Base-by-base conservation (phyloP, 2,888 invertebrate species). In the Clusia tigrina region DNA sequence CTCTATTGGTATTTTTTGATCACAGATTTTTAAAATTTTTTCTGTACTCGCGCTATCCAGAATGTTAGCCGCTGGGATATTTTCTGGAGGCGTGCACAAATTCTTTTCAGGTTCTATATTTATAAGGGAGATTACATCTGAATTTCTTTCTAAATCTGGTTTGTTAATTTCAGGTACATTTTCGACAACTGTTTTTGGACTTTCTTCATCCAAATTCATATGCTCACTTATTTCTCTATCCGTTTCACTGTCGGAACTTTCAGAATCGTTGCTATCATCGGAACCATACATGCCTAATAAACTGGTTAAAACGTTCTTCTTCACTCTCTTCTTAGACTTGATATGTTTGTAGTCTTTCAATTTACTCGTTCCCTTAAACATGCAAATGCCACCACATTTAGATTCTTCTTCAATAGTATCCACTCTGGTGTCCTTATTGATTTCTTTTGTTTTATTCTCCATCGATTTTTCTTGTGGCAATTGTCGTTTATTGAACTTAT, bases 261-360 rank as follows among this genome's bases (percentile, higher is more conserved):
- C 38, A n/a, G n/a, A n/a, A 51, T 38, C 24, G 5, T 64, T 58
- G 3, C 3, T 62, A 2, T 76, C 76, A 46, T 79, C 81, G 0
- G 81, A 77, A 0, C 81, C 84, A 55, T 84, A 84, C 74, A 82
- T 78, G 2, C 78, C 81, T 6, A 83, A 58, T 18, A 84, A 60
- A 2, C 63, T 69, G 5, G 68, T 65, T 12, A 84, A 62, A 0
- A 73, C 74, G 68, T 82, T 78, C 5, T 53, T 48, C 5, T 66
- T 42, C 2, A 10, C 9, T 10, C 57, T 26, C 2, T 48, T 38
- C 24, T 71, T 71, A 1, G 57, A 60, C 48, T 68, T 74, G 0
- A 64, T 24, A 54, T 77, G 81, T 38, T 70, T 66, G 62, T 80
- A 81, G 42, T 72, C 68, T 17, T 26, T 2, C 68, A 81, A 68